Conservation (phyloP, 2,797 vertebrate species). For the Phoebastria nigripes region DNA sequence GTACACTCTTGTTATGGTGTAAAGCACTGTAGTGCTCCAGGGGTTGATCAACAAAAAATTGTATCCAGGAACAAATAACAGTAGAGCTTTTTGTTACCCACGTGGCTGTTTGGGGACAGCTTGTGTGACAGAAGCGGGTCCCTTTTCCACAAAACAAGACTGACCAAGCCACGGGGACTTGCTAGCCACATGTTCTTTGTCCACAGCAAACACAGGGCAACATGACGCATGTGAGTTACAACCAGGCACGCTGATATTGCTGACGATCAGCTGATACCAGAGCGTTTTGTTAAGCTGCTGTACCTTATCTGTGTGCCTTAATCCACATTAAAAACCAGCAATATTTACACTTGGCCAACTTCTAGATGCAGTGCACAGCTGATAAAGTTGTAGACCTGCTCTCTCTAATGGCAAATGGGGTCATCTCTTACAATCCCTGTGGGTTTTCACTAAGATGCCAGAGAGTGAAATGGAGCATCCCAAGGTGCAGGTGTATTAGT, state of each 20-base stretch:
- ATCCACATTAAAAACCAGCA: not conserved
- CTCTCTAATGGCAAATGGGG: not conserved
- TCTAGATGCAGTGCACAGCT: not conserved
- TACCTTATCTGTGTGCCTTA: not conserved
- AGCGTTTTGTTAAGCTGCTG: not conserved
- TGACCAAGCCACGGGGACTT: not conserved
- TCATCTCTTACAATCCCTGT: not conserved
- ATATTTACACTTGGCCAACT: not conserved
- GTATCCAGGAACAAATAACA: not conserved
- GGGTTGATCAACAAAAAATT: not conserved
- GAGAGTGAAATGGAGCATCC: not conserved
- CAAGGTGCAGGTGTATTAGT: not conserved
- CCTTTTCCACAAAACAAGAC: not conserved
- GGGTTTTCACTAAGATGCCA: not conserved
- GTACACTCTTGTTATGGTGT: not conserved
- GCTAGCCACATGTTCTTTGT: not conserved
- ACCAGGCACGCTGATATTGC: fast-evolving
- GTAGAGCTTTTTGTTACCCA: not conserved
- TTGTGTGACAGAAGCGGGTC: not conserved
- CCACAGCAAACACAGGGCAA: not conserved
- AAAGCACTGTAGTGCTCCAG: not conserved
- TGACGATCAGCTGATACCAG: not conserved
- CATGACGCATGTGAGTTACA: fast-evolving
- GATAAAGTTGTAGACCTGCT: not conserved
- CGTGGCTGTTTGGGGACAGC: not conserved